Conservation (phyloP, 2,888 invertebrate genomes). For the Pandemis cinnamomeana region DNA sequence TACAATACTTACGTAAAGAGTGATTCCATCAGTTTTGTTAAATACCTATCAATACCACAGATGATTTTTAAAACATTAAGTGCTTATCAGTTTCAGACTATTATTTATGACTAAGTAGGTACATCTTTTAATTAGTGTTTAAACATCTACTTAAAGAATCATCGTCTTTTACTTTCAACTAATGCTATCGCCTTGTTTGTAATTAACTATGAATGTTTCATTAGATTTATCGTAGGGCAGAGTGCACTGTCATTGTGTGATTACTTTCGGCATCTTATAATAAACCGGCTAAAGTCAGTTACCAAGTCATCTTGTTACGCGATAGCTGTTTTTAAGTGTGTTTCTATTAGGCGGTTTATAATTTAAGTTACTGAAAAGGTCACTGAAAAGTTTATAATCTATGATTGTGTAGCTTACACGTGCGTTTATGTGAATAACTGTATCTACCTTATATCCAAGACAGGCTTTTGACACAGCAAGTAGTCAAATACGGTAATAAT, state of each 20-base stretch:
- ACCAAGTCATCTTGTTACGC: not conserved
- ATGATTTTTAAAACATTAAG: too few relatives aligned
- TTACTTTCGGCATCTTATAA: not conserved
- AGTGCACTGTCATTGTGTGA: conserved; percentile 30
- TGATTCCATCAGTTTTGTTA: not conserved
- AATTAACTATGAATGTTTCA: conserved; percentile 35
- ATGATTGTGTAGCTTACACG: not conserved
- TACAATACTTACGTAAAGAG: not conserved
- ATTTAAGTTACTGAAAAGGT: not conserved
- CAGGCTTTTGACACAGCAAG: not conserved
- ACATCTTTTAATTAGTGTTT: not conserved
- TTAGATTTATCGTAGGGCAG: conserved; percentile 34
- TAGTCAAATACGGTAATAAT: too few relatives aligned
- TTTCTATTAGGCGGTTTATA: not conserved
- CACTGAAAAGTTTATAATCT: not conserved
- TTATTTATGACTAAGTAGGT: not conserved
- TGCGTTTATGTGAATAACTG: not conserved
- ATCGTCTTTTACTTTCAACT: not conserved
- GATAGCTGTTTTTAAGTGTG: not conserved
- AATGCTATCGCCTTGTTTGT: conserved; percentile 6
- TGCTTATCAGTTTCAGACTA: not conserved
- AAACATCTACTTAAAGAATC: not conserved
- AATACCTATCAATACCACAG: not conserved
- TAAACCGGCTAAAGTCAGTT: not conserved
- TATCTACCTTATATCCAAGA: not conserved